A percentile compares a stretch with the other conserved stretches of the same genome.
Evolutionary conservation across 2,888 invertebrate species (phyloP).

Genomic region (Nomada fabriciana): DNA sequence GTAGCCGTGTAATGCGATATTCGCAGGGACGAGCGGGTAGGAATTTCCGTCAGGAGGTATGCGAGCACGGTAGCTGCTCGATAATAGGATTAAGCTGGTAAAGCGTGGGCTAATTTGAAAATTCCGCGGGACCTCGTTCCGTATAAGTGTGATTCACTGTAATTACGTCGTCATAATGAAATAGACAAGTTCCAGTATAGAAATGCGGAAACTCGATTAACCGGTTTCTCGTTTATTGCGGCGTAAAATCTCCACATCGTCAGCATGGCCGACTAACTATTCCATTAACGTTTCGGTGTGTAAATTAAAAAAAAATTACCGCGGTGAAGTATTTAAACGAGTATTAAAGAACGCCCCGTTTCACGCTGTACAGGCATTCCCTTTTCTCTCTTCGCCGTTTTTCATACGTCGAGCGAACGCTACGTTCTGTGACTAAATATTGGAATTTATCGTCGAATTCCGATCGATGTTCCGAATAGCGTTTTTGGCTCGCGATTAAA

Average conservation of each 20-base stretch:
- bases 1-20: constrained; percentile 33
- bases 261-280: constrained; percentile 10
- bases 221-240: constrained; percentile 14
- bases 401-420: no score
- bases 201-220: constrained; percentile 37
- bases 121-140: constrained; percentile 16
- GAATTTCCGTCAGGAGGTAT: not conserved
- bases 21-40: constrained; percentile 12
- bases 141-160: constrained; percentile 42
- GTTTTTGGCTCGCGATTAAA: not conserved
- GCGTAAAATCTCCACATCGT: not conserved
- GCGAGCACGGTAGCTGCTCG: constrained; percentile 20
- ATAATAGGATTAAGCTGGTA: constrained; percentile 48
- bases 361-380: not conserved
- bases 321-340: not conserved
- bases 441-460: not conserved
- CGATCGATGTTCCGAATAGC: not conserved
- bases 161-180: constrained; percentile 46
- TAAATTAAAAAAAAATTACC: constrained; percentile 17
- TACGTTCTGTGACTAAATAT: not conserved
- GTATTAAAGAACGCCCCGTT: not conserved
- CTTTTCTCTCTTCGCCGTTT: not conserved
- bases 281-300: constrained; percentile 21
- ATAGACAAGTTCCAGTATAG: constrained; percentile 41
- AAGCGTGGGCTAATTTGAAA: constrained; percentile 58